Evolutionary conservation across 2,797 vertebrate genomes (phyloP).

Genomic region (Tiaroga cobitis): DNA sequence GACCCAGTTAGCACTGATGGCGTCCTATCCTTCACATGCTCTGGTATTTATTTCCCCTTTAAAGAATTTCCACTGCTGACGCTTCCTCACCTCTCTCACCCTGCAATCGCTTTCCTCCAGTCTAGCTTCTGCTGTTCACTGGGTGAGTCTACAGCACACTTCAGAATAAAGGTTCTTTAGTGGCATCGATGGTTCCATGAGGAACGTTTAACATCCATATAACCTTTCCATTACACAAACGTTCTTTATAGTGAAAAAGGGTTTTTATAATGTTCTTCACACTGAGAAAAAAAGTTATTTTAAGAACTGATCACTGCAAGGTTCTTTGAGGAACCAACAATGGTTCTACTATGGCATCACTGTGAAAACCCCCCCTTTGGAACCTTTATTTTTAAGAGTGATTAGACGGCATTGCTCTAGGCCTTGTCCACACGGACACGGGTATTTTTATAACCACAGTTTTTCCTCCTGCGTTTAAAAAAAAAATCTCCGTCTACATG

Average conservation of each 20-base stretch:
- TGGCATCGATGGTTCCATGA: neutral
- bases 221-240: neutral
- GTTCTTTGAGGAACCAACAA: neutral
- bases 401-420: too few species aligned
- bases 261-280: neutral
- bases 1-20: neutral
- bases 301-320: neutral
- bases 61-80: conserved; percentile 12
- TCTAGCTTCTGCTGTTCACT: neutral
- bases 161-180: neutral
- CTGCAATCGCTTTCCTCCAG: neutral
- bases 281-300: too few species aligned
- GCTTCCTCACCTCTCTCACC: conserved; percentile 25
- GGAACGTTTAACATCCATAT: neutral
- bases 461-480: too few species aligned
- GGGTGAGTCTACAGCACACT: too few species aligned
- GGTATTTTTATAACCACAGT: too few species aligned
- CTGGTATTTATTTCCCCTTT: conserved; percentile 14
- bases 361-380: neutral
- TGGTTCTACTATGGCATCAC: neutral
- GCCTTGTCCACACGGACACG: too few species aligned
- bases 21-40: conserved; percentile 11
- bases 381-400: neutral
- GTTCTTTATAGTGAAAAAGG: neutral
- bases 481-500: too few species aligned